Base-by-base conservation (phyloP, 1,140 invertebrate species). In the Idris sp. region DNA sequence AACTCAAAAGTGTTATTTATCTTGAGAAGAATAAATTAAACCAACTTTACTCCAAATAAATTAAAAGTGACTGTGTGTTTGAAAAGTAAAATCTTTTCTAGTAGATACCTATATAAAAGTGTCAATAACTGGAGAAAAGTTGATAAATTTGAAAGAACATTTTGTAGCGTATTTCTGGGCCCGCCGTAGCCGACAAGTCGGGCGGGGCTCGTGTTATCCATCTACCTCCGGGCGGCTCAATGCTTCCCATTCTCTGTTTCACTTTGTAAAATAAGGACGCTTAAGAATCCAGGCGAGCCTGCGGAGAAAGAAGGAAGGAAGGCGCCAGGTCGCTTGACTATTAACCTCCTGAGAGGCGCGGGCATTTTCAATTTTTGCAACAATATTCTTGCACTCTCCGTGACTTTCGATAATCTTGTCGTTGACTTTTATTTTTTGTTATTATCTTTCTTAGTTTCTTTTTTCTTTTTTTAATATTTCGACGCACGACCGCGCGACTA, bases 131-230 rank as follows among this genome's bases (percentile, higher is more conserved):
- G n/a, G n/a, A n/a, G n/a, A n/a, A n/a, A n/a, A n/a, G n/a, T n/a
- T n/a, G n/a, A n/a, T n/a, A n/a, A n/a, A n/a, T n/a, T n/a, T n/a
- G n/a, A n/a, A n/a, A n/a, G n/a, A n/a, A n/a, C n/a, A n/a, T n/a
- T n/a, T n/a, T n/a, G n/a, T n/a, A n/a, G n/a, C n/a, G n/a, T n/a
- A n/a, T n/a, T n/a, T n/a, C 51, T 31, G 53, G 51, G 59, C 19
- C 46, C 51, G 49, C 19, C 35, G 36, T 25, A 73, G 68, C 49
- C 51, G 61, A 73, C 53, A 54, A 61, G 48, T 61, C 68, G 72
- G 72, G 72, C 72, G 72, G 72, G 72, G 72, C 62, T 68, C 62
- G 56, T 9, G 62, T 62, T 74, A 74, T 74, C 54, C 61, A 56
- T 74, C 71, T 40, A 65, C 53, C 59, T 73, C 69, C 56, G 67